A percentile compares a stretch with the other conserved stretches of the same genome.
Conservation (phyloP, 2,888 invertebrate genomes). For the Aspidiotus destructor region DNA sequence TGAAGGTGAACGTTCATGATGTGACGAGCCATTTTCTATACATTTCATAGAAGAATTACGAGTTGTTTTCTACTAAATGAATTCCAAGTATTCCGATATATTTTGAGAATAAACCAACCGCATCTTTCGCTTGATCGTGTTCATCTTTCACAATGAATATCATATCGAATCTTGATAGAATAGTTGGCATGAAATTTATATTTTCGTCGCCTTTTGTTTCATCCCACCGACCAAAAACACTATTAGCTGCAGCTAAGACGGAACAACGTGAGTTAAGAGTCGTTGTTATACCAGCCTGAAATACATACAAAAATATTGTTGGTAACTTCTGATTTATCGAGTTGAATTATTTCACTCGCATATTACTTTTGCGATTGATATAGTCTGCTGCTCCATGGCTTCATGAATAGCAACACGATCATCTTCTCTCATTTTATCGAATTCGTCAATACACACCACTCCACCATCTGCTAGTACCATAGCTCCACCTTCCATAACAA, state of each 20-base stretch:
- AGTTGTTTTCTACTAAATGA: background rate
- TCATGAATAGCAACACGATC: constrained; percentile 99
- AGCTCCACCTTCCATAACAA: constrained; percentile 97
- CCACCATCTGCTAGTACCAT: constrained; percentile 99
- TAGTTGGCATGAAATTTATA: constrained; percentile 99
- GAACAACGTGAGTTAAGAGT: constrained; percentile 97
- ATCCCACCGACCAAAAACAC: constrained; percentile 97
- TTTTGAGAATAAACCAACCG: constrained; percentile 45
- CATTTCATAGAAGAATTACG: background rate
- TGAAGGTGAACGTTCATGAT: constrained; percentile 94
- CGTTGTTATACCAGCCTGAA: constrained; percentile 91
- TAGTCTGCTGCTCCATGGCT: constrained; percentile 99
- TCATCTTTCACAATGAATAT: constrained; percentile 99
- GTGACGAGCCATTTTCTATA: constrained; percentile 80
- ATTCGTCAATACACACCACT: constrained; percentile 98
- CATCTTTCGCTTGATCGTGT: constrained; percentile 78
- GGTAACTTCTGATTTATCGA: background rate
- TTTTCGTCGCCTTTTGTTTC: constrained; percentile 96
- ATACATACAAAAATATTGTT: background rate
- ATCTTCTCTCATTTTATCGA: constrained; percentile 99
- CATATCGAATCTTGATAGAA: constrained; percentile 98
- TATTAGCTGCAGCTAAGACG: constrained; percentile 98
- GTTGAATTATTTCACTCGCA: too few relatives aligned
- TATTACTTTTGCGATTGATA: constrained; percentile 92
- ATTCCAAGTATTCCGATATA: background rate